Conservation (phyloP, 2,888 invertebrate species). For the Polydrusus pterygomalis region DNA sequence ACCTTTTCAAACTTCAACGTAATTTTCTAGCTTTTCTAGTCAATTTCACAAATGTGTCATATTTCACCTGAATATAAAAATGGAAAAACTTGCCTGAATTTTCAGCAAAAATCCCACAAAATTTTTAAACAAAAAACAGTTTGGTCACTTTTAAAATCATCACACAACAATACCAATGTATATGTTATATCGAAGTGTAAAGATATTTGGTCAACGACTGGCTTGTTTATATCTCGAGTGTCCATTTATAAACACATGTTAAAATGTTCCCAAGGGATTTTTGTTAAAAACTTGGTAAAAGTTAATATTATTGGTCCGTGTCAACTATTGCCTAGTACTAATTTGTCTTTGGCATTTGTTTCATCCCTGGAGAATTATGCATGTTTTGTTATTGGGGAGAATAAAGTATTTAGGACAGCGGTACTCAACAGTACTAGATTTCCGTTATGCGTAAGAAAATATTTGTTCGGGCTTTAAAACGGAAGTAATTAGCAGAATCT, state of each 20-base stretch:
- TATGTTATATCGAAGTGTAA: slow-evolving; percentile 34
- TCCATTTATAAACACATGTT: slow-evolving; percentile 65
- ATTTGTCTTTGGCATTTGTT: slow-evolving; percentile 66
- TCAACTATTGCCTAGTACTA: slow-evolving; percentile 71
- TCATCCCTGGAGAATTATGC: slow-evolving; percentile 67
- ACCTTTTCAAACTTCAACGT: too few relatives aligned
- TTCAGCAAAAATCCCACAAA: slow-evolving; percentile 12
- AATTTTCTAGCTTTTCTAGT: too few relatives aligned
- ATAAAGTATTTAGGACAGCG: slow-evolving; percentile 60
- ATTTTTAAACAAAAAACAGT: slow-evolving; percentile 5
- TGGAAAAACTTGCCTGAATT: slow-evolving; percentile 34
- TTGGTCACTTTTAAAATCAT: slow-evolving; percentile 23
- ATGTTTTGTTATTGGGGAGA: slow-evolving; percentile 61
- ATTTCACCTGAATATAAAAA: background rate
- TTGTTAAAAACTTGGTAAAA: slow-evolving; percentile 64
- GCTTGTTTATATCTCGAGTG: slow-evolving; percentile 54
- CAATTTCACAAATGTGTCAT: too few relatives aligned
- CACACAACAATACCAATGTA: slow-evolving; percentile 35
- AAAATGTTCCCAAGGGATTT: slow-evolving; percentile 67
- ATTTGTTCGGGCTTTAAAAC: slow-evolving; percentile 29
- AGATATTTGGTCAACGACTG: slow-evolving; percentile 53
- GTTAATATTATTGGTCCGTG: slow-evolving; percentile 66
- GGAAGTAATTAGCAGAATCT: slow-evolving; percentile 35
- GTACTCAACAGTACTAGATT: slow-evolving; percentile 58
- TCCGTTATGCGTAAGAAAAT: slow-evolving; percentile 39